phyloP scores from a whole-genome alignment of 2,888 invertebrate species.

The Mythimna impura region DNA sequence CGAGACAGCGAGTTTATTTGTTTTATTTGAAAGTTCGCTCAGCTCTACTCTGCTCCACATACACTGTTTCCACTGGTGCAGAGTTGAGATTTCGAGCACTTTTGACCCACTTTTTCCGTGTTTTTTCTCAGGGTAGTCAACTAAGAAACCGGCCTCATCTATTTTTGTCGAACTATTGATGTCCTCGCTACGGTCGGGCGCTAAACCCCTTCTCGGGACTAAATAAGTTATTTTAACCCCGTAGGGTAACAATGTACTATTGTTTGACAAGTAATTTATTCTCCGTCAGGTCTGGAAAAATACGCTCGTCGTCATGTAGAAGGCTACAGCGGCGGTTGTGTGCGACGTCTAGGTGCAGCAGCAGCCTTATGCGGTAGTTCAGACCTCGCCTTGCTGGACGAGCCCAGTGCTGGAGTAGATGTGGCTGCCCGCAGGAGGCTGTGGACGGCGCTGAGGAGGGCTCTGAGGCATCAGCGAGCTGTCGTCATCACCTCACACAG shows the following conservation, averaged over 20 bases:
- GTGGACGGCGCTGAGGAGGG: constrained; percentile 91
- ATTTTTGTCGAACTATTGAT: too few relatives aligned
- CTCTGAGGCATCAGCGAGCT: constrained; percentile 85
- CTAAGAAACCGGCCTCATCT: too few relatives aligned
- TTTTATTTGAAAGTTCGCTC: too few relatives aligned
- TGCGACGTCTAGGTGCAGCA: constrained; percentile 88
- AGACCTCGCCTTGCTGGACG: constrained; percentile 93
- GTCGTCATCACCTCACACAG: constrained; percentile 87
- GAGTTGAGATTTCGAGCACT: too few relatives aligned
- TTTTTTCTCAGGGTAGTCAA: too few relatives aligned
- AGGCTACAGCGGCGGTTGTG: constrained; percentile 93
- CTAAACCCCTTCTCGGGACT: too few relatives aligned
- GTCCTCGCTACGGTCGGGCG: too few relatives aligned
- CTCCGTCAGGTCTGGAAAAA: constrained; percentile 67
- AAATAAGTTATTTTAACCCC: too few relatives aligned
- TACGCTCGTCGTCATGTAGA: constrained; percentile 60
- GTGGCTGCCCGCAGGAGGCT: constrained; percentile 92
- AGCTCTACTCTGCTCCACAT: too few relatives aligned
- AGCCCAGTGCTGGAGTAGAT: constrained; percentile 94
- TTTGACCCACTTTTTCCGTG: too few relatives aligned
- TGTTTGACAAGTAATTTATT: background rate
- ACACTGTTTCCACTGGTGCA: too few relatives aligned
- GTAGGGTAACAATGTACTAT: background rate
- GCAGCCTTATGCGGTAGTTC: constrained; percentile 83
- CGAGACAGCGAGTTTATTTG: too few relatives aligned